Base-by-base conservation (phyloP, 2,113 vertebrate species). In the Saguinus midas region DNA sequence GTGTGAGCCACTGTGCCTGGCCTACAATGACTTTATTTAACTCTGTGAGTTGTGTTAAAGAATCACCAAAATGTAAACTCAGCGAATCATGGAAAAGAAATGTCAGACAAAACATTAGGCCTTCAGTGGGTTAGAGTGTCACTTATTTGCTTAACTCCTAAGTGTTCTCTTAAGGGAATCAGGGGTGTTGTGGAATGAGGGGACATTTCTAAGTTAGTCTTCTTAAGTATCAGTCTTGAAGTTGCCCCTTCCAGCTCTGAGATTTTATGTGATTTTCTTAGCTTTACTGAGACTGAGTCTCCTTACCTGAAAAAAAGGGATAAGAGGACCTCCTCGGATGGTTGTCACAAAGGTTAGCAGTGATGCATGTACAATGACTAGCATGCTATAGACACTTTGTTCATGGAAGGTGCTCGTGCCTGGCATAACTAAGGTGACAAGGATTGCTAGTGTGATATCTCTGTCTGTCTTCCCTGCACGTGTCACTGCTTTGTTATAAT, bases 401-500 rank as follows among this genome's bases (percentile, higher is more conserved):
- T 91, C 95, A 75, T 55, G 40, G 45, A 21, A 84, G 35, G 58
- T 95, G 35, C 8, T 86, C 29, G 25, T 37, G 29, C 40, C 25
- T 84, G 9, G 29, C 57, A 35, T 73, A 89, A 43, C 64, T 68
- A 78, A 64, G 76, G 17, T 82, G 37, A 35, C 12, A 4, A 61
- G 3, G 76, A 86, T 73, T 87, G 45, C 48, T 37, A 3, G 27
- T 92, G 32, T 84, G 52, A 61, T 35, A 2, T 0, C 70, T 25
- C 13, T 40, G 18, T 23, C 35, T 52, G 78, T 89, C 86, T 95
- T 58, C 25, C 58, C 43, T 76, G 27, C 18, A 40, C 25, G 8
- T 23, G 14, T 92, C 50, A 92, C 48, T 92, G 35, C 68, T 93
- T 92, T 93, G 84, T 80, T 97, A 48, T 64, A 92, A 57, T 93